These are phyloP conservation scores for Drosophila nr. perissopoda DNA, from an alignment of 2,888 invertebrate genomes.

Conservation along the genomic window DNA sequence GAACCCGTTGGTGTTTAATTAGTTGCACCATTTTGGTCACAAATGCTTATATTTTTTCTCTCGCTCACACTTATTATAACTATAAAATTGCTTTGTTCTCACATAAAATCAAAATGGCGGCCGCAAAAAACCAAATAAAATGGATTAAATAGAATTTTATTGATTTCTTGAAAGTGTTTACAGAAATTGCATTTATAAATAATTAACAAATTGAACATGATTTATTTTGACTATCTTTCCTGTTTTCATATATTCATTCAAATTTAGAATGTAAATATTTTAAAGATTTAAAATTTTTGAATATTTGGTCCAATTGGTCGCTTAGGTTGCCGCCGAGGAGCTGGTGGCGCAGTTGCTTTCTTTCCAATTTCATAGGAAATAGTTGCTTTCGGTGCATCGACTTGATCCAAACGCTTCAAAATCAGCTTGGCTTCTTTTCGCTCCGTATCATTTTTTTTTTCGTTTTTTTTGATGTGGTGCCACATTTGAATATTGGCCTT, in stretches of 20 bases:
- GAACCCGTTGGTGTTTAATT: conserved; percentile 5
- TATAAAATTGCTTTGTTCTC: not conserved
- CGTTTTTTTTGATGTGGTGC: not conserved
- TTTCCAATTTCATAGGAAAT: not conserved
- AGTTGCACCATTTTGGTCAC: conserved; percentile 17
- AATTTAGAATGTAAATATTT: not conserved
- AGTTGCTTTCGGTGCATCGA: conserved; percentile 32
- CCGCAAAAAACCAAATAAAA: not conserved
- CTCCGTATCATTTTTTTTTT: conserved; percentile 7
- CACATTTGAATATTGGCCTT: conserved; percentile 23
- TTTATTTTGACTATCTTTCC: not conserved
- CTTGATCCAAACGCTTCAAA: conserved; percentile 12
- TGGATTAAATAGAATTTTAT: not conserved
- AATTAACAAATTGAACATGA: not conserved
- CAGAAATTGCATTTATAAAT: not conserved
- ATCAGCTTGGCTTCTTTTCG: conserved; percentile 9
- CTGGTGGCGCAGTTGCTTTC: too few species aligned
- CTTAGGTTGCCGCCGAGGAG: too few species aligned
- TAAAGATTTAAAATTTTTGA: not conserved
- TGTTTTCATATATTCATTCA: not conserved
- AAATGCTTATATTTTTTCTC: not conserved
- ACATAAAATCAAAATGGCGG: conserved; percentile 21
- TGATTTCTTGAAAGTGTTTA: not conserved
- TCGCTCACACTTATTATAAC: not conserved
- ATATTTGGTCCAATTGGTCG: fast-evolving